Percentiles rank a stretch among this genome's conserved stretches.
phyloP scores from a whole-genome alignment of 2,888 invertebrate genomes.

The Pristionchus arcanus region DNA sequence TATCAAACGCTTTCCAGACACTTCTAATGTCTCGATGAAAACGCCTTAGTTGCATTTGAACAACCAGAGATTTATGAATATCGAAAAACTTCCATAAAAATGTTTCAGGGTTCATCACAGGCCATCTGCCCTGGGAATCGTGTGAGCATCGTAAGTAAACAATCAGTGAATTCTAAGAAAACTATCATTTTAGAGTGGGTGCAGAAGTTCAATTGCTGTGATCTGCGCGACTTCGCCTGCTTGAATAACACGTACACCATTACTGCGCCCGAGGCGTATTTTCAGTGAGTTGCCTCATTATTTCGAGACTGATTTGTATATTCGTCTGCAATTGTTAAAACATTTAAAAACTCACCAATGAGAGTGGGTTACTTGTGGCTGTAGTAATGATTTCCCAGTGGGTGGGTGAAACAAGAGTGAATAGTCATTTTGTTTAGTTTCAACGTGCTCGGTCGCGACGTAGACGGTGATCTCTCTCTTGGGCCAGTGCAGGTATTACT shows the following conservation, averaged over 20 bases:
- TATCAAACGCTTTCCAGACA: no score
- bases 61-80: no score
- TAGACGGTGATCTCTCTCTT: conserved; percentile 62
- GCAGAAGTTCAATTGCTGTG: conserved; percentile 71
- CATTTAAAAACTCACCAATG: no score
- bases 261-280: conserved; percentile 75
- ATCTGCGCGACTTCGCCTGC: conserved; percentile 68
- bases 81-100: background rate
- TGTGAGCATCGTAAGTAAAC: conserved; percentile 64
- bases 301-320: no score
- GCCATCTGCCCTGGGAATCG: conserved; percentile 69
- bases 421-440: conserved; percentile 56
- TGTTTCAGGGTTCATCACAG: conserved; percentile 11
- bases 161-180: background rate
- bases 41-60: no score
- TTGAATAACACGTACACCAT: conserved; percentile 67
- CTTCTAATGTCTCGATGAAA: no score
- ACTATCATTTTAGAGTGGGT: conserved; percentile 67
- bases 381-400: no score
- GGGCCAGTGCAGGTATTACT: conserved; percentile 57
- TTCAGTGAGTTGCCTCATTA: conserved; percentile 67
- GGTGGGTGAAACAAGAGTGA: no score
- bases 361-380: no score
- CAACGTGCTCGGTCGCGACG: conserved; percentile 83
- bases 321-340: no score